Conservation (phyloP, 2,888 invertebrate species). For the Drosophila merina region DNA sequence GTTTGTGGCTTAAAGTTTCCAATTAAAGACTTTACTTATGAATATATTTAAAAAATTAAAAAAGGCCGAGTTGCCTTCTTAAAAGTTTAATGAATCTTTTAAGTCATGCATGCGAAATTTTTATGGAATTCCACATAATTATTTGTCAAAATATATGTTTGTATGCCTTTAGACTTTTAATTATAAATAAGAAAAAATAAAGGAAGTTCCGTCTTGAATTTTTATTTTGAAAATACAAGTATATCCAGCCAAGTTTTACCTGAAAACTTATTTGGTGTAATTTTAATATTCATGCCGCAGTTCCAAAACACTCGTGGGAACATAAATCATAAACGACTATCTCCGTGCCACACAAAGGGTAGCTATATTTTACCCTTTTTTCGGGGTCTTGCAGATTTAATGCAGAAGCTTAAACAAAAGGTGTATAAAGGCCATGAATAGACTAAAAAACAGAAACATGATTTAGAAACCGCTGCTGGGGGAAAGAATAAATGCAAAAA, state of each 20-base stretch:
- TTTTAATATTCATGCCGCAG: slow-evolving; percentile 33
- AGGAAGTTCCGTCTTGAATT: too few species aligned
- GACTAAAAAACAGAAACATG: slow-evolving; percentile 9
- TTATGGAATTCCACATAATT: too few species aligned
- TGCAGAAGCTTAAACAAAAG: slow-evolving; percentile 23
- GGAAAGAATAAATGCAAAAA: not conserved
- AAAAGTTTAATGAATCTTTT: too few species aligned
- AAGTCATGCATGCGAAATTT: too few species aligned
- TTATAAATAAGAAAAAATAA: too few species aligned
- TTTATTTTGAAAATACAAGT: not conserved
- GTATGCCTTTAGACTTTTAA: too few species aligned
- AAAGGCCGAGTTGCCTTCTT: not conserved
- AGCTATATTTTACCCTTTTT: slow-evolving; percentile 13
- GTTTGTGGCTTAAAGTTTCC: not conserved
- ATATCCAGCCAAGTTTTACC: not conserved
- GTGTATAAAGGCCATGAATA: slow-evolving; percentile 5
- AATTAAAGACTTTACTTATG: not conserved
- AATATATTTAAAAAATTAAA: not conserved
- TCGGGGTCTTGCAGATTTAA: slow-evolving; percentile 1
- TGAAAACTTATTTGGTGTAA: slow-evolving; percentile 2
- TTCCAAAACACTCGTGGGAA: slow-evolving; percentile 62
- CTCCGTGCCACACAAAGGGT: slow-evolving; percentile 4
- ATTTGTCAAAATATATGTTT: too few species aligned
- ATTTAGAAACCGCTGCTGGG: slow-evolving; percentile 11
- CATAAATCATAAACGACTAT: slow-evolving; percentile 64